Evolutionary conservation across 1,140 invertebrate genomes (phyloP).

Genomic region (Agrilus planipennis): DNA sequence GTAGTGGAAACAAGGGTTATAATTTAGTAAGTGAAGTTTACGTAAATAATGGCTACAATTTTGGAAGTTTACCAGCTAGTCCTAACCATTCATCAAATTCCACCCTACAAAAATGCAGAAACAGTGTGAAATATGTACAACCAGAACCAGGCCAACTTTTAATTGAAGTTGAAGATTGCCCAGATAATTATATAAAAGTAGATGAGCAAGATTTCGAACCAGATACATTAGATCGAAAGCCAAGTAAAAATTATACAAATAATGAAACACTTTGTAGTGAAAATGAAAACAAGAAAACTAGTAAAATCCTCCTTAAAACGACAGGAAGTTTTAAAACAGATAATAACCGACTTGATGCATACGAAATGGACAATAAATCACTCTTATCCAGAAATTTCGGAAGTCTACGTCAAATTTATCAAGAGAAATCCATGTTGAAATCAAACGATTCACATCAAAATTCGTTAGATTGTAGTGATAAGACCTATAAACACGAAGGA

Average conservation of each 20-base stretch:
- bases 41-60: slow-evolving; percentile 62
- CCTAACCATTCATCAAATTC: slow-evolving; percentile 52
- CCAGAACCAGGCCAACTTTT: slow-evolving; percentile 54
- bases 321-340: slow-evolving; percentile 52
- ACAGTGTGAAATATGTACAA: slow-evolving; percentile 42
- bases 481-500: slow-evolving; percentile 34
- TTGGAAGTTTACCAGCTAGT: slow-evolving; percentile 44
- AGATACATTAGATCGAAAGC: slow-evolving; percentile 72
- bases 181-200: slow-evolving; percentile 53
- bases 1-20: slow-evolving; percentile 41
- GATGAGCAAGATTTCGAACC: slow-evolving; percentile 71
- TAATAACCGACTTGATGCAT: slow-evolving; percentile 6
- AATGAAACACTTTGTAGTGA: slow-evolving; percentile 22
- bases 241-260: slow-evolving; percentile 43
- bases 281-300: slow-evolving; percentile 26
- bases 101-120: slow-evolving; percentile 38
- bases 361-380: slow-evolving; percentile 7
- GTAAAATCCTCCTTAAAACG: slow-evolving; percentile 41
- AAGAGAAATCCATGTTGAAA: slow-evolving; percentile 38
- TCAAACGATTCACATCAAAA: background rate
- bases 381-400: slow-evolving; percentile 41
- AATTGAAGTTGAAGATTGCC: slow-evolving; percentile 65
- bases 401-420: slow-evolving; percentile 60
- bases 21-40: slow-evolving; percentile 65
- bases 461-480: background rate